Evolutionary conservation across 1,140 invertebrate species (phyloP).

Genomic region (Psilanteris sp.): DNA sequence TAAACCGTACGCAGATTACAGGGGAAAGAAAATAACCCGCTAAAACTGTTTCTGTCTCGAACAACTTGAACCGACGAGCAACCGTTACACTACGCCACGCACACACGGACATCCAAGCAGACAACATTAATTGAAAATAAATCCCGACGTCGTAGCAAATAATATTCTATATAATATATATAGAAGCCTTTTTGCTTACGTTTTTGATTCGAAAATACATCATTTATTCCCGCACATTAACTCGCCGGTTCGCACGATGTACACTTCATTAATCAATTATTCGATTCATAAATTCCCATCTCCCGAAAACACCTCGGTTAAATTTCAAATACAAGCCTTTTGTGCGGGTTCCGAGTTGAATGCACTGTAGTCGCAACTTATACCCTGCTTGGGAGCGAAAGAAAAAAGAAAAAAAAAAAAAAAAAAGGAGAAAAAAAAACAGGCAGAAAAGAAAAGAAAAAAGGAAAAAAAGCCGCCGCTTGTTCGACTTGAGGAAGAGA

Average conservation of each 20-base stretch:
- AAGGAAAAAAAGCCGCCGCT: constrained; percentile 12
- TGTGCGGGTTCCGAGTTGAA: constrained; percentile 46
- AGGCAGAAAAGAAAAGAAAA: constrained; percentile 46
- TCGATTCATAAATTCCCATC: constrained; percentile 48
- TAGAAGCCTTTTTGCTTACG: neutral
- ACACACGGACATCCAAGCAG: too few species aligned
- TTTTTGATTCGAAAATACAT: constrained; percentile 6
- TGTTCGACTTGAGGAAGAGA: constrained; percentile 52
- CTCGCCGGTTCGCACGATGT: constrained; percentile 7
- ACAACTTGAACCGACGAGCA: too few species aligned
- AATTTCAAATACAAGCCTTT: constrained; percentile 45
- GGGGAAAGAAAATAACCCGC: too few species aligned
- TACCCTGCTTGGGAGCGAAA: constrained; percentile 27
- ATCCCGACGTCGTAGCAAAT: too few species aligned
- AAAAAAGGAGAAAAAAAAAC: constrained; percentile 23
- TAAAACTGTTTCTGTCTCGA: too few species aligned
- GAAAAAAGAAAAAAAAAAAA: constrained; percentile 32
- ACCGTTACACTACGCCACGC: too few species aligned
- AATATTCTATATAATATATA: neutral
- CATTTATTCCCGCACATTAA: constrained; percentile 39
- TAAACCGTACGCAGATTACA: too few species aligned
- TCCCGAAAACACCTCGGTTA: constrained; percentile 41
- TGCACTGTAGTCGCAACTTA: constrained; percentile 35
- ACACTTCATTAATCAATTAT: constrained; percentile 53
- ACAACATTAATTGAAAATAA: too few species aligned